Percentiles rank a stretch among this genome's conserved stretches.
These are phyloP conservation scores for Coranthus polyacanthus DNA, from an alignment of 2,797 vertebrate genomes.

Conservation along the genomic window DNA sequence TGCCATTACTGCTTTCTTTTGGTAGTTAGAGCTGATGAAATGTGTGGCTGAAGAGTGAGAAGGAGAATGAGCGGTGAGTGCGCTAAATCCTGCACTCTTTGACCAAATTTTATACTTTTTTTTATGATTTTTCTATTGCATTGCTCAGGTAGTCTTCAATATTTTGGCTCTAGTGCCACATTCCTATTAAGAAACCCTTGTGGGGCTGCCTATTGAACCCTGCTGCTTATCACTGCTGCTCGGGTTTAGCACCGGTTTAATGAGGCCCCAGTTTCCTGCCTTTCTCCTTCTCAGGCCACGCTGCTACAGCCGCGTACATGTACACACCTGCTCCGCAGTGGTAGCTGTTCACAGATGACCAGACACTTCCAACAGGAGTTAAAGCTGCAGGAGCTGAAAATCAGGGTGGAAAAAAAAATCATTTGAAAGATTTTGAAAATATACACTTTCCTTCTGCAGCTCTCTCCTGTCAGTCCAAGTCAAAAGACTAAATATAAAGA, in stretches of 20 bases:
- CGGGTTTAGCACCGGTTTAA: constrained; percentile 54
- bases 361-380: constrained; percentile 85
- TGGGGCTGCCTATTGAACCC: constrained; percentile 24
- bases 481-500: no score
- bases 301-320: constrained; percentile 66
- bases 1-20: constrained; percentile 55
- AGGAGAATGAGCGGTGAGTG: constrained; percentile 10
- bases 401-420: no score
- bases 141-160: constrained; percentile 8
- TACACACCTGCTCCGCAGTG: constrained; percentile 85
- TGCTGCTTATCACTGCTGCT: constrained; percentile 36
- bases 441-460: no score
- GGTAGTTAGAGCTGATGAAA: constrained; percentile 48
- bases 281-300: constrained; percentile 38
- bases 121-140: neutral
- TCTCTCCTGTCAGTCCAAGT: no score
- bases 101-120: constrained; percentile 3
- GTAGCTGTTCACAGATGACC: constrained; percentile 91
- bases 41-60: constrained; percentile 29
- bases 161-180: constrained; percentile 26
- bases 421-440: no score
- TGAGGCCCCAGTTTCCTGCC: constrained; percentile 48
- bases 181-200: constrained; percentile 19
- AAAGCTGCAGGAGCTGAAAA: constrained; percentile 36
- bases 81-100: constrained; percentile 16